These are phyloP conservation scores for Ischnus inquisitorius DNA, from an alignment of 2,888 invertebrate species.

Conservation along the genomic window DNA sequence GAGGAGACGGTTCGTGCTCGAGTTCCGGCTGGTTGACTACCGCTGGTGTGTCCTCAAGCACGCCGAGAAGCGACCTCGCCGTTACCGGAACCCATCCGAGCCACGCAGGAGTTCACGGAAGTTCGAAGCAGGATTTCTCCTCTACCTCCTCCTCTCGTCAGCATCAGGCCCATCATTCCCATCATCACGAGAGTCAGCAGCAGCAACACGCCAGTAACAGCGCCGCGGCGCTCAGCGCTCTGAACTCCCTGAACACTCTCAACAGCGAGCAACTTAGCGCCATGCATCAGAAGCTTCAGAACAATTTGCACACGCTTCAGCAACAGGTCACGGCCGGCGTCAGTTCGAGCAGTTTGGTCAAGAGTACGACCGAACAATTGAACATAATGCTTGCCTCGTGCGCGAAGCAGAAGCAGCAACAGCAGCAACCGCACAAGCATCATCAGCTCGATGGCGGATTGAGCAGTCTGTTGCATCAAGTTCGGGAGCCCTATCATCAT, in stretches of 20 bases:
- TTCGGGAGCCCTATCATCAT: conserved; percentile 71
- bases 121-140: conserved; percentile 76
- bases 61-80: conserved; percentile 80
- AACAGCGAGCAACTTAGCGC: conserved; percentile 82
- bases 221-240: conserved; percentile 11
- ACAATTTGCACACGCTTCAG: conserved; percentile 81
- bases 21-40: conserved; percentile 82
- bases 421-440: conserved; percentile 78
- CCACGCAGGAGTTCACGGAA: conserved; percentile 70
- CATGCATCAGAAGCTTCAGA: conserved; percentile 83
- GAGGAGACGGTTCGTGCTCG: conserved; percentile 84
- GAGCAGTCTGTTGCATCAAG: conserved; percentile 69
- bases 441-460: conserved; percentile 67
- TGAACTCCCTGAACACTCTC: conserved; percentile 78
- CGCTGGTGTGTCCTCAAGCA: conserved; percentile 76
- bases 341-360: conserved; percentile 62
- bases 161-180: conserved; percentile 78
- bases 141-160: conserved; percentile 76
- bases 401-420: conserved; percentile 82
- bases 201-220: conserved; percentile 63
- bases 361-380: conserved; percentile 76
- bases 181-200: conserved; percentile 58
- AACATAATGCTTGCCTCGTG: conserved; percentile 82
- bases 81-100: conserved; percentile 79
- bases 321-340: conserved; percentile 73